Evolutionary conservation across 2,113 vertebrate genomes (phyloP).

Genomic region (Nycticebus coucang): DNA sequence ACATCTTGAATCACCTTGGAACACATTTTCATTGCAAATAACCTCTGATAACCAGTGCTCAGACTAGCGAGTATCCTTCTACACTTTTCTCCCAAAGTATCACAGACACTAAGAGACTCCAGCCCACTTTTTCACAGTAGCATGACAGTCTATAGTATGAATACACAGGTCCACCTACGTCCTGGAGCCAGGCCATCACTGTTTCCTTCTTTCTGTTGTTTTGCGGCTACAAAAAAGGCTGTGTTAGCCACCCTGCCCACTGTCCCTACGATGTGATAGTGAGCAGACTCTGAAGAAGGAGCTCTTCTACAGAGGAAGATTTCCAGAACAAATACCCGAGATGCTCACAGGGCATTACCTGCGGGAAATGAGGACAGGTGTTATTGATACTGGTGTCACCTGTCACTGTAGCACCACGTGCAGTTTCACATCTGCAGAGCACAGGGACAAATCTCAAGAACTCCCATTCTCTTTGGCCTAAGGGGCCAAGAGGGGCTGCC

Average conservation of each 20-base stretch:
- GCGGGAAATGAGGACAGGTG: not conserved
- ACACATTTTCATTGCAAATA: not conserved
- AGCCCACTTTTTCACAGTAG: not conserved
- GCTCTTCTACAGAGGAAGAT: not conserved
- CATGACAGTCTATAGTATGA: not conserved
- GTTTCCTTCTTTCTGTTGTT: not conserved
- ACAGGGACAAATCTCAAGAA: not conserved
- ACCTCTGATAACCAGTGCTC: not conserved
- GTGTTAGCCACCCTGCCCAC: rapidly evolving
- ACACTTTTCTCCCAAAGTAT: not conserved
- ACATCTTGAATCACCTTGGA: too few relatives aligned
- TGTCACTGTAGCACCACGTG: rapidly evolving
- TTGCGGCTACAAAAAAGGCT: not conserved
- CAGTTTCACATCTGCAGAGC: not conserved
- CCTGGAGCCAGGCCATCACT: not conserved
- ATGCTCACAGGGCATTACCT: not conserved
- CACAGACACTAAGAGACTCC: too few relatives aligned
- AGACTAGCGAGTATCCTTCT: not conserved
- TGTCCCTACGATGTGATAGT: not conserved
- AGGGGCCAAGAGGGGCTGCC: not conserved
- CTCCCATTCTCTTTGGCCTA: not conserved
- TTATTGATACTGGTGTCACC: not conserved
- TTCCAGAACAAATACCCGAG: not conserved
- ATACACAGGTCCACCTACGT: rapidly evolving
- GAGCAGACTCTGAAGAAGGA: not conserved